Evolutionary conservation across 2,113 vertebrate genomes (phyloP).

Genomic region (Dipodomys ordii): DNA sequence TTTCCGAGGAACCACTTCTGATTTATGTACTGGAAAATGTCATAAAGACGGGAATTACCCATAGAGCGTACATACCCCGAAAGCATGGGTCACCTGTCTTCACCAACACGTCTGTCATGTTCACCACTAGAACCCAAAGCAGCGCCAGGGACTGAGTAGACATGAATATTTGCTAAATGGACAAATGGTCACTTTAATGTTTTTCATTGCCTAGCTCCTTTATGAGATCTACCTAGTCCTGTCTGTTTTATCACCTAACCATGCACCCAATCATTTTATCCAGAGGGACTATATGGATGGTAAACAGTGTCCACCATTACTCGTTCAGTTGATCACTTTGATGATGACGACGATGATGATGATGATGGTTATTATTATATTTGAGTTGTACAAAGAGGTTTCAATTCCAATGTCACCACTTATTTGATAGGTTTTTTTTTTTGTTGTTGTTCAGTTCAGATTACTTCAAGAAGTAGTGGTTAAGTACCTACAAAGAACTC

Average conservation of each 20-base stretch:
- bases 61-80: neutral
- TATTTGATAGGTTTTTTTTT: neutral
- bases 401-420: no score
- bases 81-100: neutral
- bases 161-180: conserved; percentile 32
- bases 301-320: neutral
- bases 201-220: conserved; percentile 7
- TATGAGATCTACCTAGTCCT: neutral
- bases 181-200: neutral
- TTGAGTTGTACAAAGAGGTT: no score
- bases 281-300: neutral
- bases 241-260: neutral
- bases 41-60: neutral
- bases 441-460: conserved; percentile 23
- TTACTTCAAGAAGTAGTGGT: neutral
- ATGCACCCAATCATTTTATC: neutral
- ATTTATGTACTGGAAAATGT: neutral
- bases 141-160: neutral
- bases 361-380: no score
- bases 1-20: neutral
- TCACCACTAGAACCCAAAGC: neutral
- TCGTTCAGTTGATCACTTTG: neutral
- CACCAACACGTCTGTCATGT: neutral
- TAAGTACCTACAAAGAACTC: neutral
- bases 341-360: no score